Evolutionary conservation across 2,888 invertebrate species (phyloP).

Genomic region (Stegana nigrithorax): DNA sequence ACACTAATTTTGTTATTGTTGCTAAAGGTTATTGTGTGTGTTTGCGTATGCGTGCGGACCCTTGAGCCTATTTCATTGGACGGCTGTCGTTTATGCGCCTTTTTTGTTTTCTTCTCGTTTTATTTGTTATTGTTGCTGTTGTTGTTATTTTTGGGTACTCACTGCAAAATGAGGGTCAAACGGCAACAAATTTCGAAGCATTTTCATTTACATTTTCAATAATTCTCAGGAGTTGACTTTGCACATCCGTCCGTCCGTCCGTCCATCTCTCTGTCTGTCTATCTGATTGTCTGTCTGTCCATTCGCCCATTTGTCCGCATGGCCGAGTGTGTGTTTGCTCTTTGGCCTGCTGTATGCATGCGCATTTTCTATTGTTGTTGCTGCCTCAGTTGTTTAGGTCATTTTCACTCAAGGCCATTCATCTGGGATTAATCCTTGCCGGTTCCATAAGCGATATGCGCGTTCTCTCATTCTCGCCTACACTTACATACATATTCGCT

Average conservation of each 20-base stretch:
- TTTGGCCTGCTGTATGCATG: neutral
- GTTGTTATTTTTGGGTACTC: neutral
- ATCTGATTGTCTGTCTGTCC: neutral
- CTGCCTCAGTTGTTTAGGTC: no score
- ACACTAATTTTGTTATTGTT: conserved; percentile 1
- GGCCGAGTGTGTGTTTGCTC: neutral
- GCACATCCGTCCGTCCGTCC: neutral
- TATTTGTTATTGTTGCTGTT: neutral
- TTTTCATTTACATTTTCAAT: conserved; percentile 51
- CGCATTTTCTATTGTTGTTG: neutral
- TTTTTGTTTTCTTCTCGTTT: neutral
- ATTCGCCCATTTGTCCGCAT: neutral
- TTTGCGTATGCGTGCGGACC: neutral
- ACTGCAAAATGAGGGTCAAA: conserved; percentile 14
- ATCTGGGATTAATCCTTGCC: conserved; percentile 8
- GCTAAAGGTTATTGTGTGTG: neutral
- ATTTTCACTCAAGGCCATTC: conserved; percentile 14
- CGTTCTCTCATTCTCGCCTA: no score
- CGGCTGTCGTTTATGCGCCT: neutral
- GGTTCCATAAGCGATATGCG: no score
- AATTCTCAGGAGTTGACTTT: conserved; percentile 36
- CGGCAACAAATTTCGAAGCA: conserved; percentile 31
- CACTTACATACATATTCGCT: no score
- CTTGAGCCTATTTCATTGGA: conserved; percentile 1
- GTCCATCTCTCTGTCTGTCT: neutral